Evolutionary conservation across 2,113 vertebrate genomes (phyloP).

Genomic region (Vulpes lagopus): DNA sequence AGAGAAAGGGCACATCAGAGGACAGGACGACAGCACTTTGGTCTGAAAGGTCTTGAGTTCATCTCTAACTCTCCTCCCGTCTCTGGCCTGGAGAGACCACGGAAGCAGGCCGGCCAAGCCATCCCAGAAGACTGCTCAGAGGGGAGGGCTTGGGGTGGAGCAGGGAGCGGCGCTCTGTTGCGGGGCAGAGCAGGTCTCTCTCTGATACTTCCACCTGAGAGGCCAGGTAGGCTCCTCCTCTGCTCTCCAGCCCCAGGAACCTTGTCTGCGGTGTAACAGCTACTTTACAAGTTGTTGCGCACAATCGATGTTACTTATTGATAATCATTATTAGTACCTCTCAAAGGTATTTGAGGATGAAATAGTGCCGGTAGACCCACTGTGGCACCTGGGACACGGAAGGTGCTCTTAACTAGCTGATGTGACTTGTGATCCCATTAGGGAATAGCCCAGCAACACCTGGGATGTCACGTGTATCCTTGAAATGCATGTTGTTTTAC

Average conservation of each 20-base stretch:
- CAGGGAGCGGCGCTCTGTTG: neutral
- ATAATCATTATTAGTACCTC: neutral
- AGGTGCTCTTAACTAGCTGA: too few species aligned
- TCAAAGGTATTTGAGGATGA: neutral
- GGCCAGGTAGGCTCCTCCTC: neutral
- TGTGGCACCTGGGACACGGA: neutral
- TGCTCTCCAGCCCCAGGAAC: neutral
- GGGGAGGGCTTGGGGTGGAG: neutral
- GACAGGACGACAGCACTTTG: too few species aligned
- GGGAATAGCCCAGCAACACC: neutral
- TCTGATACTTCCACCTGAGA: neutral
- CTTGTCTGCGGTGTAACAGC: too few species aligned
- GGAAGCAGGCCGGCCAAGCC: neutral
- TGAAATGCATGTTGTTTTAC: neutral
- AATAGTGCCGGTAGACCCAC: neutral
- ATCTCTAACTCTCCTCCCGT: neutral
- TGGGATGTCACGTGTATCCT: neutral
- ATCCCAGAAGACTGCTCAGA: too few species aligned
- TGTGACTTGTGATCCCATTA: neutral
- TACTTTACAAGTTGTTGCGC: neutral
- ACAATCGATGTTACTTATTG: neutral
- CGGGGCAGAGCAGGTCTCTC: neutral
- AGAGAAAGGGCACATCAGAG: accelerated
- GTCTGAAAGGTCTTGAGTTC: neutral
- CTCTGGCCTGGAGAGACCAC: neutral